phyloP scores from a whole-genome alignment of 2,888 invertebrate genomes.

The Amorpha juglandis region DNA sequence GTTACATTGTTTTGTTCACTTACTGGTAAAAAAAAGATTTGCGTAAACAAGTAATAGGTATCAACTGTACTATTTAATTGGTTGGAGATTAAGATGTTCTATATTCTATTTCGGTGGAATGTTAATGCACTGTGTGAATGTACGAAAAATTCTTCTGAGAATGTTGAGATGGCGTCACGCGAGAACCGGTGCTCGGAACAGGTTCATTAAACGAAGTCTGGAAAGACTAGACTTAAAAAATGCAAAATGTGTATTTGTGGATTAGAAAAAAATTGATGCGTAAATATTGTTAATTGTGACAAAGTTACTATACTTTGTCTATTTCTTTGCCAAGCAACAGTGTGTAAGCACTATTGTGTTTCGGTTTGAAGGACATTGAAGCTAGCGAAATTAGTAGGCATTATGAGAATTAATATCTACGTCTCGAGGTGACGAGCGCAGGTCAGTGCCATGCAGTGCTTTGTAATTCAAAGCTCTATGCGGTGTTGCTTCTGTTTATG shows the following conservation, averaged over 20 bases:
- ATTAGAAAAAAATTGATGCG: neutral
- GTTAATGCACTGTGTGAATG: slow-evolving; percentile 4
- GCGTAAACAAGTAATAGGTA: neutral
- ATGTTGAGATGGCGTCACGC: slow-evolving; percentile 13
- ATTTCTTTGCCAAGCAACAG: no score
- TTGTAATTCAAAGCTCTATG: no score
- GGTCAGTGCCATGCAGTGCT: no score
- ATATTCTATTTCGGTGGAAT: slow-evolving; percentile 1
- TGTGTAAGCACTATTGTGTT: no score
- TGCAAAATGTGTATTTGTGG: neutral
- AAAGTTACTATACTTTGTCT: no score
- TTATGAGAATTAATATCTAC: no score
- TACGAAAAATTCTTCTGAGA: slow-evolving; percentile 3
- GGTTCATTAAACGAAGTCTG: slow-evolving; percentile 1
- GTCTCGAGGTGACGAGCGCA: no score
- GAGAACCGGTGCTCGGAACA: slow-evolving; percentile 13
- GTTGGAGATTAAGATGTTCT: neutral
- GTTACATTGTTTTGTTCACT: neutral
- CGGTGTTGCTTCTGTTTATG: no score
- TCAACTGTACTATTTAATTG: neutral
- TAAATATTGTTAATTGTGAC: neutral
- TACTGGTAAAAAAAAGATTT: neutral
- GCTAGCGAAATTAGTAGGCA: no score
- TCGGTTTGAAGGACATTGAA: no score
- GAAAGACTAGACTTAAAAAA: slow-evolving; percentile 3